A percentile compares a stretch with the other conserved stretches of the same genome.
These are phyloP conservation scores for Eledone cirrhosa DNA, from an alignment of 2,888 invertebrate species.

Conservation along the genomic window DNA sequence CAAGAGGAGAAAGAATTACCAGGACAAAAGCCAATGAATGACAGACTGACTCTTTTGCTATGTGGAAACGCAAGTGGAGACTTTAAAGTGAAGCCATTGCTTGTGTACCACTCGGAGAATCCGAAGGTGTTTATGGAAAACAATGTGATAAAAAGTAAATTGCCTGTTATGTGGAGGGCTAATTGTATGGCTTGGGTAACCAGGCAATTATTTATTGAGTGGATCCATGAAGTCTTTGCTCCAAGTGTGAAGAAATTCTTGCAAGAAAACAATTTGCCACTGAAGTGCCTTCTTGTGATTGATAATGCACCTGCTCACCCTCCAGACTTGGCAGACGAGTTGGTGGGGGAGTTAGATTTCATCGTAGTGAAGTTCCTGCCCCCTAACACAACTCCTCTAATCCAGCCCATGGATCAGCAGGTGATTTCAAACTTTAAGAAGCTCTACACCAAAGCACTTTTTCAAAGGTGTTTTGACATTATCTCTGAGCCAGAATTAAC, in stretches of 20 bases:
- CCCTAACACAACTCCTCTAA: too few relatives aligned
- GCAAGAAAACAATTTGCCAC: not conserved
- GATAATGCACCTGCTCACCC: not conserved
- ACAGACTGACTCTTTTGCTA: not conserved
- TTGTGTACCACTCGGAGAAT: not conserved
- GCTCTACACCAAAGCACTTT: not conserved
- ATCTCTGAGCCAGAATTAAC: constrained; percentile 4
- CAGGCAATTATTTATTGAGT: not conserved
- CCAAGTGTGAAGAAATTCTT: not conserved
- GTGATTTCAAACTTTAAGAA: not conserved
- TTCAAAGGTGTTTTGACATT: not conserved
- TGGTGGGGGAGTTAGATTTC: too few relatives aligned
- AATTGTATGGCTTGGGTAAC: not conserved
- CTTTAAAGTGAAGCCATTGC: not conserved
- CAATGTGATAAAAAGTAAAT: not conserved
- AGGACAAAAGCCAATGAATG: not conserved
- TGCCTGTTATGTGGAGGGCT: not conserved
- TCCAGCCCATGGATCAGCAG: too few relatives aligned
- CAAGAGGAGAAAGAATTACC: not conserved
- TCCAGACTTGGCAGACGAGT: constrained; percentile 7
- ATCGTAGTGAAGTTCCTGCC: too few relatives aligned
- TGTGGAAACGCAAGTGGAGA: not conserved
- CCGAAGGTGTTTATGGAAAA: not conserved
- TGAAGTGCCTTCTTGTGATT: constrained; percentile 9
- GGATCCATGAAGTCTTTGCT: not conserved